A percentile compares a stretch with the other conserved stretches of the same genome.
Evolutionary conservation across 2,113 vertebrate genomes (phyloP).

Genomic region (Pterophyllum scalare): DNA sequence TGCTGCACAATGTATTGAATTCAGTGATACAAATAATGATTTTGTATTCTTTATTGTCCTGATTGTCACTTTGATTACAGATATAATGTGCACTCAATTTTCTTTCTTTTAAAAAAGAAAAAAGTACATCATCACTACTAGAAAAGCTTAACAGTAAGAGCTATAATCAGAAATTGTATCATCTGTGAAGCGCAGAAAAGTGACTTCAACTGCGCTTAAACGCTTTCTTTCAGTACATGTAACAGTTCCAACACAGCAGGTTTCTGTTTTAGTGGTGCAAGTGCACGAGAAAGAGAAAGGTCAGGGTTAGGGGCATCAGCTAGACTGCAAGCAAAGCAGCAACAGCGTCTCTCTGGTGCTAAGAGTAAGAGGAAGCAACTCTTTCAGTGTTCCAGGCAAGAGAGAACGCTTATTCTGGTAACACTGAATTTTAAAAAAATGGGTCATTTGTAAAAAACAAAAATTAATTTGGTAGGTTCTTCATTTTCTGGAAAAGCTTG

Average conservation of each 20-base stretch:
- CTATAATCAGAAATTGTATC: not conserved
- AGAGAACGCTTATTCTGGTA: slow-evolving; percentile 5
- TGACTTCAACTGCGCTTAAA: not conserved
- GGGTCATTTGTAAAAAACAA: not conserved
- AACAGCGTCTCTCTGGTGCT: not conserved
- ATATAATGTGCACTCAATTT: not conserved
- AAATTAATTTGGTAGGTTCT: not conserved
- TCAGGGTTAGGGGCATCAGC: not conserved
- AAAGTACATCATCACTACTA: not conserved
- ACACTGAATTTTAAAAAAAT: not conserved
- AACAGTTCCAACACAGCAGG: not conserved
- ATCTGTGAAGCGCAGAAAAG: not conserved
- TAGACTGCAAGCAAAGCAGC: slow-evolving; percentile 24
- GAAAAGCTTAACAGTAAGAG: not conserved
- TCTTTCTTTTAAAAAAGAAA: not conserved
- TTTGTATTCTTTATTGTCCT: not conserved
- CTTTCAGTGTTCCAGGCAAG: slow-evolving; percentile 32
- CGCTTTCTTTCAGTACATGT: not conserved
- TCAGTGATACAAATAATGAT: not conserved
- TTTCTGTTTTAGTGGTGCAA: slow-evolving; percentile 40
- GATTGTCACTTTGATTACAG: not conserved
- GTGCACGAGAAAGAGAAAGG: slow-evolving; percentile 4
- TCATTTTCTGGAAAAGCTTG: not conserved
- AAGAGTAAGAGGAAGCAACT: slow-evolving; percentile 37
- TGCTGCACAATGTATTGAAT: slow-evolving; percentile 10